Evolutionary conservation across 2,888 invertebrate species (phyloP).

Genomic region (Antitype chi): DNA sequence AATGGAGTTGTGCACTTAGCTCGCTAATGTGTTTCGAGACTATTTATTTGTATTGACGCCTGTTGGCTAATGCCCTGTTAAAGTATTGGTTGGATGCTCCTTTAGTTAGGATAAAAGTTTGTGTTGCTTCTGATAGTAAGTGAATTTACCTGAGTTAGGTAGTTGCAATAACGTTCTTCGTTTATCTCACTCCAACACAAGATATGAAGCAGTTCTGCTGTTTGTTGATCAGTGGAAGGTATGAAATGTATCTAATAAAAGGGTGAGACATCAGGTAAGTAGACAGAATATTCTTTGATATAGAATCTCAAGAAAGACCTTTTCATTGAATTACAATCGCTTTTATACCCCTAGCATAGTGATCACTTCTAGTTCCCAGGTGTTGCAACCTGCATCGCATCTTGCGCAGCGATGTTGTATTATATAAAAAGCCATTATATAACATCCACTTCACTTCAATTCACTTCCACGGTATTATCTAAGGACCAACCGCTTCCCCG

Average conservation of each 20-base stretch:
- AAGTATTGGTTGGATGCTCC: slow-evolving; percentile 26
- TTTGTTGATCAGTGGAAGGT: not conserved
- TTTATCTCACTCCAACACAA: not conserved
- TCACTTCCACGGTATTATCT: slow-evolving; percentile 2
- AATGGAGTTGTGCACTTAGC: slow-evolving; percentile 67
- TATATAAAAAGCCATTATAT: not conserved
- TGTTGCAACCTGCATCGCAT: slow-evolving; percentile 5
- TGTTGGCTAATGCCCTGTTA: slow-evolving; percentile 49
- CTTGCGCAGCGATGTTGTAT: slow-evolving; percentile 1
- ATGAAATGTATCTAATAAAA: not conserved
- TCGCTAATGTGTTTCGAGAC: slow-evolving; percentile 59
- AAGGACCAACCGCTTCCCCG: slow-evolving; percentile 12
- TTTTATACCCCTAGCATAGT: not conserved
- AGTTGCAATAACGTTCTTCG: not conserved
- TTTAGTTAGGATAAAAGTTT: slow-evolving; percentile 38
- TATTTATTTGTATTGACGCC: slow-evolving; percentile 66
- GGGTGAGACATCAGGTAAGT: too few species aligned
- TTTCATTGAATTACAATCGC: slow-evolving; percentile 15
- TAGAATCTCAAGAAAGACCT: not conserved
- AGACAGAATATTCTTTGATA: not conserved
- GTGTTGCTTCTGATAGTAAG: slow-evolving; percentile 12
- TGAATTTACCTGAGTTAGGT: slow-evolving; percentile 30
- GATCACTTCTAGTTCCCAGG: slow-evolving; percentile 2
- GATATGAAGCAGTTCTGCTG: not conserved
- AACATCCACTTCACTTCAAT: slow-evolving; percentile 22